phyloP scores from a whole-genome alignment of 2,113 vertebrate genomes.

The Poeciliopsis turrubarensis region DNA sequence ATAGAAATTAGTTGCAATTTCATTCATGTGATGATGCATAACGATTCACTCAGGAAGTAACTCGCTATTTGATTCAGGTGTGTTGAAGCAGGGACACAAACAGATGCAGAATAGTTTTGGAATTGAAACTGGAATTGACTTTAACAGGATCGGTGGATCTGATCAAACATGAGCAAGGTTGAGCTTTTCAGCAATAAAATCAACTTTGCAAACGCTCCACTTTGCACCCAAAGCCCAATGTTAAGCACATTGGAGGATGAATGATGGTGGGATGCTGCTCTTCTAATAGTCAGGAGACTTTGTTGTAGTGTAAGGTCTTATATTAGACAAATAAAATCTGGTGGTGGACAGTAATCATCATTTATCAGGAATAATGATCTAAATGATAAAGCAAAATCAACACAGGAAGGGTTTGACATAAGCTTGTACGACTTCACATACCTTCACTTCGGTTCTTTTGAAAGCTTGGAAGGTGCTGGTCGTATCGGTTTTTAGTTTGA shows the following conservation, averaged over 20 bases:
- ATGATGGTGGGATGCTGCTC: neutral
- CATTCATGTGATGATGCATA: neutral
- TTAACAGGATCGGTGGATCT: too few relatives aligned
- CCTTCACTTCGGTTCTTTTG: constrained; percentile 97
- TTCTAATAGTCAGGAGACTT: neutral
- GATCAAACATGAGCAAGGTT: too few relatives aligned
- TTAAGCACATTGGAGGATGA: neutral
- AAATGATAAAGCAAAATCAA: neutral
- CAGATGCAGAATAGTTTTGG: too few relatives aligned
- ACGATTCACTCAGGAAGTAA: neutral
- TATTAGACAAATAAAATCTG: too few relatives aligned
- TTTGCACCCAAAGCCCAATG: neutral
- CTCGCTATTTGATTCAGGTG: neutral
- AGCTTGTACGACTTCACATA: constrained; percentile 50
- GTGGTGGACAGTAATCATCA: neutral
- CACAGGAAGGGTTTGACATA: too few relatives aligned
- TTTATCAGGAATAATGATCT: neutral
- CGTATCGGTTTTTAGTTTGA: constrained; percentile 90
- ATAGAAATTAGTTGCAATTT: neutral
- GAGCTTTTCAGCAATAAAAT: too few relatives aligned
- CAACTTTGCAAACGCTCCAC: too few relatives aligned
- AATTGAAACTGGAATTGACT: too few relatives aligned
- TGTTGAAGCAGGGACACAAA: too few relatives aligned
- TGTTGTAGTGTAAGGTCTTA: too few relatives aligned
- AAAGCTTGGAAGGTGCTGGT: constrained; percentile 92